Base-by-base conservation (phyloP, 2,797 vertebrate species). In the Sternotherus odoratus region DNA sequence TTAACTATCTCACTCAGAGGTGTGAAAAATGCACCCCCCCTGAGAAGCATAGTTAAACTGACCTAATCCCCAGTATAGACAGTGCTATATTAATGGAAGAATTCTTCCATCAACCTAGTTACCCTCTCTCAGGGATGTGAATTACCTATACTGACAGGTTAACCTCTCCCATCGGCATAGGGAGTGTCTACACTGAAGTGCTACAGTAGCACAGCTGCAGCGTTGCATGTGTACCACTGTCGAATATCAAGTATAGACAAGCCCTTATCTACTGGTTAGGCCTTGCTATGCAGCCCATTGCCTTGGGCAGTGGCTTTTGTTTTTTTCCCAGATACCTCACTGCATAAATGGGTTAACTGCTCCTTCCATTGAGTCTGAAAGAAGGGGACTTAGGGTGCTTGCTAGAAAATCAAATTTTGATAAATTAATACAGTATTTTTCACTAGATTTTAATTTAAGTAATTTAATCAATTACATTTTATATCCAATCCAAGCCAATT, bases 281-380 rank as follows among this genome's bases (percentile, higher is more conserved):
- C 51, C 11, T 78, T 75, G 72, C 82, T 19, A 12, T 16, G 13
- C 39, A 77, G 21, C 53, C 43, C 0, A 0, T 17, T 90, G 8
- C 36, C 33, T 39, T 50, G 54, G 23, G 69, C 24, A 69, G n/a
- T 9, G 84, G 57, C 26, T 28, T 57, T 28, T 11, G 12, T 6
- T 90, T 12, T 72, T 92, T 63, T n/a, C n/a, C 36, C 77, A 89
- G 21, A 30, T 54, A 48, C 21, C 72, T 57, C 56, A 13, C 12
- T 28, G 10, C 85, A 36, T 24, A 33, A 36, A 39, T 50, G 82
- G 72, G 53, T 2, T 79, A 11, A 21, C n/a, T 88, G n/a, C 3
- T 87, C 1, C 0, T 77, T 86, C 36, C 60, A 12, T 4, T 77
- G 85, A 82, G 23, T 39, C 26, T 43, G 69, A 74, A 11, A 28